Conservation (phyloP, 2,113 vertebrate genomes). For the Emydocephalus ijimae region DNA sequence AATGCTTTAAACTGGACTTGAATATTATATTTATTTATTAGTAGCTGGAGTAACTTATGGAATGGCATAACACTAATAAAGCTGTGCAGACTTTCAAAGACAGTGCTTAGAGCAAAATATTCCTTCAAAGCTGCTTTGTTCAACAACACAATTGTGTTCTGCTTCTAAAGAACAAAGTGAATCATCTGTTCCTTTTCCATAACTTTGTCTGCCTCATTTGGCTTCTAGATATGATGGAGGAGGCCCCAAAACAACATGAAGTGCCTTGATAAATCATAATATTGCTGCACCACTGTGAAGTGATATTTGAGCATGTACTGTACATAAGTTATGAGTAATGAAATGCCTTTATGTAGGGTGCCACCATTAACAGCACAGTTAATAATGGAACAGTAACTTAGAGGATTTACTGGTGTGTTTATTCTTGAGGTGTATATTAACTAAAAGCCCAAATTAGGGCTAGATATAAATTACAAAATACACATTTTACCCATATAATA, state of each 20-base stretch:
- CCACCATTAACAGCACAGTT: background rate
- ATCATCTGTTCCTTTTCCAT: background rate
- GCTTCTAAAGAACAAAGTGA: background rate
- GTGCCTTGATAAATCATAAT: background rate
- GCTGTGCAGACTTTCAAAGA: background rate
- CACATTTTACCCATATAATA: background rate
- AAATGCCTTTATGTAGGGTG: background rate
- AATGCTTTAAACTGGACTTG: background rate
- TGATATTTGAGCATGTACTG: background rate
- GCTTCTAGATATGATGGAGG: background rate
- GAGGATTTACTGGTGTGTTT: background rate
- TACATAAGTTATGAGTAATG: background rate
- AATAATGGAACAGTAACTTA: background rate
- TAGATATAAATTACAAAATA: background rate
- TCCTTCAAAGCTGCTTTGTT: background rate
- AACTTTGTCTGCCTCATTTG: background rate
- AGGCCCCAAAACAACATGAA: background rate
- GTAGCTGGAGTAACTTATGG: background rate
- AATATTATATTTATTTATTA: conserved; percentile 1
- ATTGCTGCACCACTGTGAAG: background rate
- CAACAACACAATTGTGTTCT: background rate
- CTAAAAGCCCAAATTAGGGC: background rate
- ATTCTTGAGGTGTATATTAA: background rate
- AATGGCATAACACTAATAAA: background rate
- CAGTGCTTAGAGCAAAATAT: background rate